Evolutionary conservation across 1,140 invertebrate species (phyloP).

Genomic region (Arion vulgaris): DNA sequence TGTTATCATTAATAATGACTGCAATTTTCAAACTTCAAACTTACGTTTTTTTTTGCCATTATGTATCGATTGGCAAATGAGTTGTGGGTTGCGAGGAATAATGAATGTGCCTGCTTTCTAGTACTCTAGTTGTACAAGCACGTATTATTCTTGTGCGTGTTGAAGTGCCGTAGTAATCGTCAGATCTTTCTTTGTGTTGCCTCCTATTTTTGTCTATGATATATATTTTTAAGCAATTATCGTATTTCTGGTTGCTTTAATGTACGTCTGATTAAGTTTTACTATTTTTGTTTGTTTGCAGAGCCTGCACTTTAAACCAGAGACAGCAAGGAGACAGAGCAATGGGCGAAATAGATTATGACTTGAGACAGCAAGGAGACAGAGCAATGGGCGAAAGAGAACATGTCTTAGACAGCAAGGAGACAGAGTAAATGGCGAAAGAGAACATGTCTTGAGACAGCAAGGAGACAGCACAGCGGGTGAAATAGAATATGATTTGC

Average conservation of each 20-base stretch:
- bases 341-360: no score
- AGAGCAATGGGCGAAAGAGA: no score
- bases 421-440: neutral
- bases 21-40: neutral
- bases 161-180: neutral
- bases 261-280: neutral
- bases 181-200: no score
- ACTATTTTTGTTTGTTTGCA: neutral
- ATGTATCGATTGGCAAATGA: neutral
- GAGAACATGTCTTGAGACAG: no score
- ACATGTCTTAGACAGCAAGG: neutral
- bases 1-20: neutral
- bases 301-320: neutral
- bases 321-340: neutral
- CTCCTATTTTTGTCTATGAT: no score
- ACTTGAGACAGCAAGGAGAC: no score
- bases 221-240: no score
- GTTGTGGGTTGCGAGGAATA: neutral
- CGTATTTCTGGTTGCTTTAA: neutral
- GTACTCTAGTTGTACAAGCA: neutral
- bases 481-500: no score
- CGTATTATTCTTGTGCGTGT: neutral
- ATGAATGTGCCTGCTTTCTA: neutral
- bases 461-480: no score
- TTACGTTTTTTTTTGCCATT: neutral